A percentile compares a stretch with the other conserved stretches of the same genome.
Evolutionary conservation across 2,797 vertebrate genomes (phyloP).

Genomic region (Gambusia yucatana): DNA sequence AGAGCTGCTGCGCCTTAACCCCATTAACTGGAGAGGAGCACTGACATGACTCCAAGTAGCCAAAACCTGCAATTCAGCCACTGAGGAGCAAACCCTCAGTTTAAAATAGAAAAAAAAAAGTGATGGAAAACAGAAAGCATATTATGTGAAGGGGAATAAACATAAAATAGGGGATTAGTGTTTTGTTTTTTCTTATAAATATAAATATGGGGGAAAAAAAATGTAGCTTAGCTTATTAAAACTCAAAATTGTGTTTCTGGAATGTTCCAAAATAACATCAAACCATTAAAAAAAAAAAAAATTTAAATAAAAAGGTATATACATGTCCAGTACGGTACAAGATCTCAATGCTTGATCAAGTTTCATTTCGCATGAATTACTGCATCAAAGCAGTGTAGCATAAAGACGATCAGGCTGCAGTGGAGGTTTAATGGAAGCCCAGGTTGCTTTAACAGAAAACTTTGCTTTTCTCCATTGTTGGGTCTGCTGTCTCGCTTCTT

Average conservation of each 20-base stretch:
- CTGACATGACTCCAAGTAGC: constrained; percentile 66
- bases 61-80: constrained; percentile 13
- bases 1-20: constrained; percentile 76
- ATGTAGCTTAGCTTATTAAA: not conserved
- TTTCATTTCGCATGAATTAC: not conserved
- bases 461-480: not conserved
- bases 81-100: not conserved
- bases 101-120: not conserved
- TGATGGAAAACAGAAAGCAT: not conserved
- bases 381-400: not conserved
- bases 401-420: not conserved
- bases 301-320: not conserved
- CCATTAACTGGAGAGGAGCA: constrained; percentile 84
- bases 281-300: not conserved
- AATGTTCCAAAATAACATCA: not conserved
- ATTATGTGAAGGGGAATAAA: not conserved
- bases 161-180: not conserved
- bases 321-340: not conserved
- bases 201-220: not conserved
- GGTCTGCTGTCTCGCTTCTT: not conserved
- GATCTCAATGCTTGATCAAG: not conserved
- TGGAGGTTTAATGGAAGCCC: not conserved
- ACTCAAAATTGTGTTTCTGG: not conserved
- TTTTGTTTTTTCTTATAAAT: not conserved
- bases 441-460: not conserved